Evolutionary conservation across 2,797 vertebrate genomes (phyloP).

Genomic region (Chiloscyllium punctatum): DNA sequence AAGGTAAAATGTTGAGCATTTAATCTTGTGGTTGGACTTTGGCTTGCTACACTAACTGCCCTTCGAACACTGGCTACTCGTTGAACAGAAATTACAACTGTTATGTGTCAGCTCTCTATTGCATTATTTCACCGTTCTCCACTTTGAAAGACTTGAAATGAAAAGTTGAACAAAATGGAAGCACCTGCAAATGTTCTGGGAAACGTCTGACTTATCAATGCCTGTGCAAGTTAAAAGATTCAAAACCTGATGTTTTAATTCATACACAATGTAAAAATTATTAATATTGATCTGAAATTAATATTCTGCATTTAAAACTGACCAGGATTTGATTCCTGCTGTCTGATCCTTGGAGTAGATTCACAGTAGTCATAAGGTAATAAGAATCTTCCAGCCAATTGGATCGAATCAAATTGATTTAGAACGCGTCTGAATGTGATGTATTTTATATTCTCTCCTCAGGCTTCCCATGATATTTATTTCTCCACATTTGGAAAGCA

Average conservation of each 20-base stretch:
- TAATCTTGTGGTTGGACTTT: not conserved
- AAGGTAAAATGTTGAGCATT: not conserved
- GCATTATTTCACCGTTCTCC: not conserved
- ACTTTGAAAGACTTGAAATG: not conserved
- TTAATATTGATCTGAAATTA: not conserved
- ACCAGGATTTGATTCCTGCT: not conserved
- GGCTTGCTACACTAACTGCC: not conserved
- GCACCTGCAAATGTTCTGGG: not conserved
- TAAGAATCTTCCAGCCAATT: not conserved
- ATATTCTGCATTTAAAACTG: not conserved
- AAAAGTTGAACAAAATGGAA: not conserved
- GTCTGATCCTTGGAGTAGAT: not conserved
- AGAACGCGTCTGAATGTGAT: not conserved
- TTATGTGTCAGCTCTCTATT: not conserved
- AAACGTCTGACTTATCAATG: not conserved
- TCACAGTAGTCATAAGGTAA: not conserved
- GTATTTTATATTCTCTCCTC: not conserved
- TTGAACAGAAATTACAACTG: not conserved
- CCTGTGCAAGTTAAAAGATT: not conserved
- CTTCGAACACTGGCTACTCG: not conserved
- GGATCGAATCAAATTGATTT: conserved; percentile 1
- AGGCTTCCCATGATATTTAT: not conserved
- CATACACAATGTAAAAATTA: not conserved
- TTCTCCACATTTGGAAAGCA: not conserved
- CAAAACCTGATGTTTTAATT: not conserved